phyloP scores from a whole-genome alignment of 37 sponge, comb jelly and placozoan species.

The Petrosia ficiformis region DNA sequence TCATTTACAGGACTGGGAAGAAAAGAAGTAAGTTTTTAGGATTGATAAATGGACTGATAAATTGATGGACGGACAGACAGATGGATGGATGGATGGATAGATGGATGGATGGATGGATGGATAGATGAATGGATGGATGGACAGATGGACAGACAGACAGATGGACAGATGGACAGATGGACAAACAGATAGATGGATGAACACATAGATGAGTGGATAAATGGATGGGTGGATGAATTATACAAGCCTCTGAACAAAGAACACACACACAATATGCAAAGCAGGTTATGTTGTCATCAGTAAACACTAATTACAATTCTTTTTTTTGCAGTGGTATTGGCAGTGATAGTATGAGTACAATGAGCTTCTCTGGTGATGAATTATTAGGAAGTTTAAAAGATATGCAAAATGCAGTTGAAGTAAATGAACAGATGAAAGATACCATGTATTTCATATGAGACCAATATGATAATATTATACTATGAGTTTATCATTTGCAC shows the following conservation, averaged over 20 bases:
- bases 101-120: background rate
- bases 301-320: background rate
- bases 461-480: background rate
- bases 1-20: slow-evolving; percentile 16
- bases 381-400: background rate
- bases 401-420: slow-evolving; percentile 16
- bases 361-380: background rate
- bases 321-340: background rate
- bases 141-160: too few relatives aligned
- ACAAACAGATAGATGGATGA: too few relatives aligned
- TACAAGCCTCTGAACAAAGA: too few relatives aligned
- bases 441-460: slow-evolving; percentile 31
- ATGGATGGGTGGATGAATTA: background rate
- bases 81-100: too few relatives aligned
- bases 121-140: background rate
- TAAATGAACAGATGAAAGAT: slow-evolving; percentile 11
- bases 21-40: slow-evolving; percentile 8
- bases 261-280: background rate
- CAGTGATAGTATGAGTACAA: slow-evolving; percentile 12
- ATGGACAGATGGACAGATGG: too few relatives aligned
- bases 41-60: too few relatives aligned
- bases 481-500: background rate
- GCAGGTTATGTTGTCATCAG: background rate
- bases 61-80: too few relatives aligned
- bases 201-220: too few relatives aligned